Evolutionary conservation across 1,140 invertebrate genomes (phyloP).

Genomic region (Littorina saxatilis): DNA sequence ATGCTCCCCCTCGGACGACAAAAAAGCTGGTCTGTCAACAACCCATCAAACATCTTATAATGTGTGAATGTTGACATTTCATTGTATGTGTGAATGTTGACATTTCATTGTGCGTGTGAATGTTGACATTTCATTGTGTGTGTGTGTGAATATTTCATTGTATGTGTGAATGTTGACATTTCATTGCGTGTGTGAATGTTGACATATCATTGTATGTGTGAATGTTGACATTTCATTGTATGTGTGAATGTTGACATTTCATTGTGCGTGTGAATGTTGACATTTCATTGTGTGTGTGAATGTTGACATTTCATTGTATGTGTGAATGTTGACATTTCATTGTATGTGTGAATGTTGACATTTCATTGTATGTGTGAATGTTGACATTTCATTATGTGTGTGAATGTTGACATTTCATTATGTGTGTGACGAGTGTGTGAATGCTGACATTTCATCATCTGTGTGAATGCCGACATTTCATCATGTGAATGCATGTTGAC

Average conservation of each 20-base stretch:
- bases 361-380: background rate
- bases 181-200: background rate
- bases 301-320: background rate
- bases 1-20: no score
- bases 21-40: no score
- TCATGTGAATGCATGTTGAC: background rate
- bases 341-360: conserved; percentile 7
- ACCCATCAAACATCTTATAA: no score
- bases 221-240: background rate
- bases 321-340: background rate
- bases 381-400: background rate
- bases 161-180: background rate
- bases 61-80: no score
- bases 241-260: background rate
- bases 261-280: conserved; percentile 11
- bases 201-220: conserved; percentile 14
- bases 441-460: background rate
- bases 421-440: no score
- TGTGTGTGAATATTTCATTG: conserved; percentile 10
- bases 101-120: conserved; percentile 8
- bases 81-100: no score
- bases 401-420: background rate
- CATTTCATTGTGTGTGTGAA: no score
- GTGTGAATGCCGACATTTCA: background rate
- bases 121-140: background rate